These are phyloP conservation scores for Drosophila affinis DNA, from an alignment of 2,888 invertebrate species.

Conservation along the genomic window DNA sequence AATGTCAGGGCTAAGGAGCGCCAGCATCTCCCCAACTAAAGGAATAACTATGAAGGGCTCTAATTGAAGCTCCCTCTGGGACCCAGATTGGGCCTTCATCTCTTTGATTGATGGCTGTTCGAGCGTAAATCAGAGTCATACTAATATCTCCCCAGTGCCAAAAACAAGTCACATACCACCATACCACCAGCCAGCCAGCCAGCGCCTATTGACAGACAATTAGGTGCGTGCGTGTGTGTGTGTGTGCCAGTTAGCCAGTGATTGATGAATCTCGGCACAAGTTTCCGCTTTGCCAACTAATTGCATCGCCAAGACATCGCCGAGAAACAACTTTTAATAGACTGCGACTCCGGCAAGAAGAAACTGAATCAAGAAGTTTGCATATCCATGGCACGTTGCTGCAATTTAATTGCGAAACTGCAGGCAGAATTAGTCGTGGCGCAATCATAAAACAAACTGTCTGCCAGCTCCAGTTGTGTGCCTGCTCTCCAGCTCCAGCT, in stretches of 20 bases:
- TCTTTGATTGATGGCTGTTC: slow-evolving; percentile 31
- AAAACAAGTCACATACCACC: slow-evolving; percentile 19
- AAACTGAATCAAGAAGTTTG: slow-evolving; percentile 22
- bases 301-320: slow-evolving; percentile 23
- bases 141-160: slow-evolving; percentile 2
- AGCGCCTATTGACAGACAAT: slow-evolving; percentile 31
- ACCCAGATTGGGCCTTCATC: neutral
- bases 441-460: slow-evolving; percentile 67
- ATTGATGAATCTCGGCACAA: slow-evolving; percentile 29
- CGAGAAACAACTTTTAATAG: slow-evolving; percentile 16
- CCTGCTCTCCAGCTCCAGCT: slow-evolving; percentile 3
- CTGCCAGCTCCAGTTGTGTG: slow-evolving; percentile 24
- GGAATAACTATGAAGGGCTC: slow-evolving; percentile 3
- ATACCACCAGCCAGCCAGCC: no score
- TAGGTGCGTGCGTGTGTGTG: neutral
- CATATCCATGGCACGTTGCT: slow-evolving; percentile 28
- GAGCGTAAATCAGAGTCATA: slow-evolving; percentile 1
- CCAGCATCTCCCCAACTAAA: slow-evolving; percentile 25
- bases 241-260: neutral
- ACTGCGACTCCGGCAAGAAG: slow-evolving; percentile 7
- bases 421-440: slow-evolving; percentile 46
- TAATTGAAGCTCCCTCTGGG: slow-evolving; percentile 9
- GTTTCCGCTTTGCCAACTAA: slow-evolving; percentile 11
- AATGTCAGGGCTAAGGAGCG: slow-evolving; percentile 24
- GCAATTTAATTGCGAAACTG: slow-evolving; percentile 56